These are phyloP conservation scores for Gymnoscopelus microlampas DNA, from an alignment of 2,797 vertebrate genomes.

Conservation along the genomic window DNA sequence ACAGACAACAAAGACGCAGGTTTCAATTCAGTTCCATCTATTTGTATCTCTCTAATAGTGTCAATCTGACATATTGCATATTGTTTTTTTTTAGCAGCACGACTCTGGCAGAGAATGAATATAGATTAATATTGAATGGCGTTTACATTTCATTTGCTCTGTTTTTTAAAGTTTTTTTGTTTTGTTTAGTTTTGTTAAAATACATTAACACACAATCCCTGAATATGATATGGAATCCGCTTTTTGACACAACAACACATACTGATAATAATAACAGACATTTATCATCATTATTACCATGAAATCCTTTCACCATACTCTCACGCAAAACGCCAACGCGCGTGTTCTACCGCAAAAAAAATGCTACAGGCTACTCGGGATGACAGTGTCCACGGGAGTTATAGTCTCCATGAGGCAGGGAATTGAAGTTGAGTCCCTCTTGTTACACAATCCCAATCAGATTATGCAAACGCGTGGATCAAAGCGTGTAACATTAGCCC, in stretches of 20 bases:
- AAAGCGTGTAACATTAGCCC: conserved; percentile 53
- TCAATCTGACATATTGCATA: conserved; percentile 76
- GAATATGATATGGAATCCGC: conserved; percentile 68
- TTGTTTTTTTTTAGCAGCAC: conserved; percentile 70
- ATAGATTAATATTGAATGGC: conserved; percentile 56
- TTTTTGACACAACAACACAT: conserved; percentile 63
- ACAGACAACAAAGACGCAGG: conserved; percentile 68
- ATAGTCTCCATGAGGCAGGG: conserved; percentile 31
- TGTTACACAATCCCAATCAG: conserved; percentile 76
- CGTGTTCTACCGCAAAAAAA: conserved; percentile 47
- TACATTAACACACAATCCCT: conserved; percentile 77
- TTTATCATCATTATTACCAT: conserved; percentile 58
- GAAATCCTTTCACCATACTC: conserved; percentile 73
- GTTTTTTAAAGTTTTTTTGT: conserved; percentile 5
- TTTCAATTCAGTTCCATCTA: conserved; percentile 46
- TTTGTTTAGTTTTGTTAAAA: conserved; percentile 48
- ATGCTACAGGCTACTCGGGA: conserved; percentile 55
- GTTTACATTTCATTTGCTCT: conserved; percentile 45
- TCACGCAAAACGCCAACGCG: conserved; percentile 44
- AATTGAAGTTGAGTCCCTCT: conserved; percentile 64
- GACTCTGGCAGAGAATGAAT: conserved; percentile 68
- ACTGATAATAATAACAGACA: conserved; percentile 70
- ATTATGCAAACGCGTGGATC: conserved; percentile 77
- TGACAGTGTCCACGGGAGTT: conserved; percentile 36
- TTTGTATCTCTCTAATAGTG: conserved; percentile 52